Percentiles rank a stretch among this genome's conserved stretches.
Conservation (phyloP, 2,113 vertebrate species). For the Motacilla alba region DNA sequence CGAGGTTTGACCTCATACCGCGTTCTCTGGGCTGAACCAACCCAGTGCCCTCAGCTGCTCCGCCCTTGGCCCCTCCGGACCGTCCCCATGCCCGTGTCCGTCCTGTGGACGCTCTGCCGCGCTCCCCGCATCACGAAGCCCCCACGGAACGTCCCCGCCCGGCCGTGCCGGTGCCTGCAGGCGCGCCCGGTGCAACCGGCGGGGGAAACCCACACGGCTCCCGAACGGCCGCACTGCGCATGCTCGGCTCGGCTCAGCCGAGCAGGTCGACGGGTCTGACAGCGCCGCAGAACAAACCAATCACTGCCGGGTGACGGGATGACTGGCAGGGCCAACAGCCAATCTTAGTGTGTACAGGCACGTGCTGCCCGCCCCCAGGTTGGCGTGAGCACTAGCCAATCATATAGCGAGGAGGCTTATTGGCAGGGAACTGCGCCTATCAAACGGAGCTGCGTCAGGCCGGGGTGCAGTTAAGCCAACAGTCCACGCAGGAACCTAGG, state of each 20-base stretch:
- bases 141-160: fast-evolving
- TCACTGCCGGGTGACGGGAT: fast-evolving
- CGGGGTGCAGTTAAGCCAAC: fast-evolving
- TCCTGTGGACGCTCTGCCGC: background rate
- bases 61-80: background rate
- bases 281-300: fast-evolving
- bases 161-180: background rate
- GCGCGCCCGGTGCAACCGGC: fast-evolving
- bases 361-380: no score
- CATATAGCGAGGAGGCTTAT: fast-evolving
- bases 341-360: fast-evolving
- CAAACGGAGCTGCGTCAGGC: fast-evolving
- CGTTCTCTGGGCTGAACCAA: background rate
- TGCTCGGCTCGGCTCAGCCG: no score
- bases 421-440: fast-evolving
- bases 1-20: background rate
- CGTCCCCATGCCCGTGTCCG: background rate
- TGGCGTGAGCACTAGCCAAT: fast-evolving
- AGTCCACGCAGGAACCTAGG: fast-evolving
- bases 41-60: background rate
- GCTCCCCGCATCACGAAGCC: no score
- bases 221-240: background rate
- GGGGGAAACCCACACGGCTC: fast-evolving
- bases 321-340: fast-evolving
- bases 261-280: background rate